Base-by-base conservation (phyloP, 2,113 vertebrate species). In the Morone chrysops region DNA sequence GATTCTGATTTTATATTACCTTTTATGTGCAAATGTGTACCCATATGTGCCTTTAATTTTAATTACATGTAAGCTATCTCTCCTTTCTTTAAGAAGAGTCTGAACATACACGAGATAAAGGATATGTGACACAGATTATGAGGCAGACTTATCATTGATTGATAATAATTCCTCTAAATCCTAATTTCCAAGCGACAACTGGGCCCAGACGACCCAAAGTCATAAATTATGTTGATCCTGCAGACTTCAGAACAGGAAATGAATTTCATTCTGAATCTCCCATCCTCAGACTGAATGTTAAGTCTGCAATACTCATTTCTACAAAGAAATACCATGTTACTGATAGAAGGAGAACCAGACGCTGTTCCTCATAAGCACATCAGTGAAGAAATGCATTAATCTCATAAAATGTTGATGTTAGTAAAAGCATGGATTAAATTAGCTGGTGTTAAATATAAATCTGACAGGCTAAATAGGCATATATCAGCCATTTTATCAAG, bases 141-240 rank as follows among this genome's bases (percentile, higher is more conserved):
- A 87, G 62, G 53, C 68, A 81, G 59, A 70, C 0, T 76, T 56
- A 69, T 66, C 43, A 84, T 8, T 74, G 43, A 90, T 79, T 81
- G 61, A 83, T 80, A 59, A 82, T 48, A 53, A 85, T 81, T 76
- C 71, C 63, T 54, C 53, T 22, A 76, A 87, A 75, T 83, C 18
- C 48, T 40, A 36, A 81, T 69, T 31, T 83, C 47, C 25, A 57
- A 70, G 56, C 47, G 57, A 79, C 59, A 81, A 13, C 3, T 43
- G 60, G 54, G 53, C n/a, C 17, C 61, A 18, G 51, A 65, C 16
- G 10, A 63, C 60, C 36, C 51, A 50, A 41, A 80, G 48, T 75
- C 68, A 66, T 78, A 51, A 78, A 80, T 83, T 69, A 78, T 38
- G 57, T 75, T 78, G 50, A 70, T 78, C 68, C 18, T 67, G 36